Conservation (phyloP, 1,140 invertebrate genomes). For the Caenorhabditis brenneri region DNA sequence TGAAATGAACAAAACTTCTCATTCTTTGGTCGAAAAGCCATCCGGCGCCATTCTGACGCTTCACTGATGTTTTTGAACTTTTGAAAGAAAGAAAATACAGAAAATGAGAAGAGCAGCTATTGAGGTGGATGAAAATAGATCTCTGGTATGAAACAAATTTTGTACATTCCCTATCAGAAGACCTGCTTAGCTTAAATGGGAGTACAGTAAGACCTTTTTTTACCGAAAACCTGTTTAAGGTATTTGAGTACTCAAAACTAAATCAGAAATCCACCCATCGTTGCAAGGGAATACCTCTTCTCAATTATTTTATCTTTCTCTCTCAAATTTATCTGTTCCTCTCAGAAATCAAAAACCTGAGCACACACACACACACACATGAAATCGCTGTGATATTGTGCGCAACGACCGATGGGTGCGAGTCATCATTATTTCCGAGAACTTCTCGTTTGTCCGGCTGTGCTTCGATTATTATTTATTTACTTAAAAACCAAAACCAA, state of each 20-base stretch:
- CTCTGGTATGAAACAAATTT: too few relatives aligned
- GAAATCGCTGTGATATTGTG: constrained; percentile 11
- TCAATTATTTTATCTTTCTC: constrained; percentile 11
- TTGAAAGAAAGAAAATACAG: not conserved
- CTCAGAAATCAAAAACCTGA: constrained; percentile 6
- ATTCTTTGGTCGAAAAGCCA: constrained; percentile 13
- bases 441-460: constrained; percentile 13
- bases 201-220: too few relatives aligned
- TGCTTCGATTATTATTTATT: constrained; percentile 33
- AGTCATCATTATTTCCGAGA: constrained; percentile 27
- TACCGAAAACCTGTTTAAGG: too few relatives aligned
- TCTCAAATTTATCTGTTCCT: not conserved
- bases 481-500: constrained; percentile 29
- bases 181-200: too few relatives aligned
- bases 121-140: too few relatives aligned
- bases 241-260: not conserved
- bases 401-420: not conserved
- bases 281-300: not conserved
- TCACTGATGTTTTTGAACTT: not conserved
- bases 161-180: too few relatives aligned
- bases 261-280: constrained; percentile 4
- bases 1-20: constrained; percentile 15
- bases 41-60: not conserved
- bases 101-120: not conserved
- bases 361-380: constrained; percentile 30